Base-by-base conservation (phyloP, 2,888 invertebrate genomes). In the Rotaria socialis region DNA sequence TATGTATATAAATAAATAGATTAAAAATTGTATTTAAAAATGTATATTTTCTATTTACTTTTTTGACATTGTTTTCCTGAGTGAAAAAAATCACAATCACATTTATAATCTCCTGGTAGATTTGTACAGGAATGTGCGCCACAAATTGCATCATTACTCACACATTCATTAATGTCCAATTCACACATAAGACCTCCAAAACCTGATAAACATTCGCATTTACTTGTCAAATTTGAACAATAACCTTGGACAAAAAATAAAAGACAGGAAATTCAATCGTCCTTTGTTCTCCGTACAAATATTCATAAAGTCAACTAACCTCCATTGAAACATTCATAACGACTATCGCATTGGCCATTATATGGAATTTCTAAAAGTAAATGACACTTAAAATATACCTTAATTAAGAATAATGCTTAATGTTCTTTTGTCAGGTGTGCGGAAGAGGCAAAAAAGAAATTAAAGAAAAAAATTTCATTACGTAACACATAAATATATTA, bases 151-250 rank as follows among this genome's bases (percentile, higher is more conserved):
- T 80, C 80, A 80, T 47, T 80, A 47, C 14, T 24, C 0, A n/a
- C 80, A 47, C 80, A 80, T 80, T 80, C 80, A 80, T 80, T 80
- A 10, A 80, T 80, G n/a, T 80, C 80, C n/a, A 80, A 80, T 80
- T 80, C 80, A 43, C 80, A 80, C 80, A 80, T 80, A 11, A 80
- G 43, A 47, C 80, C 80, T 11, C 80, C 80, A 47, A 35, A 80
- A 47, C 80, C 80, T n/a, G 43, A 47, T n/a, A 80, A n/a, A 80
- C 80, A 80, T n/a, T n/a, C 43, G n/a, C 80, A 80, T 80, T 80
- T 43, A 80, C 47, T 80, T n/a, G 43, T 47, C 16, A 67, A 16
- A 80, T 80, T 80, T 24, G 80, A 80, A 24, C 80, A 80, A 80
- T 80, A 41, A n/a, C 80, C 80, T 80, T 80, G n/a, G 47, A 67